These are phyloP conservation scores for Protonemura montana DNA, from an alignment of 2,888 invertebrate genomes.

Conservation along the genomic window DNA sequence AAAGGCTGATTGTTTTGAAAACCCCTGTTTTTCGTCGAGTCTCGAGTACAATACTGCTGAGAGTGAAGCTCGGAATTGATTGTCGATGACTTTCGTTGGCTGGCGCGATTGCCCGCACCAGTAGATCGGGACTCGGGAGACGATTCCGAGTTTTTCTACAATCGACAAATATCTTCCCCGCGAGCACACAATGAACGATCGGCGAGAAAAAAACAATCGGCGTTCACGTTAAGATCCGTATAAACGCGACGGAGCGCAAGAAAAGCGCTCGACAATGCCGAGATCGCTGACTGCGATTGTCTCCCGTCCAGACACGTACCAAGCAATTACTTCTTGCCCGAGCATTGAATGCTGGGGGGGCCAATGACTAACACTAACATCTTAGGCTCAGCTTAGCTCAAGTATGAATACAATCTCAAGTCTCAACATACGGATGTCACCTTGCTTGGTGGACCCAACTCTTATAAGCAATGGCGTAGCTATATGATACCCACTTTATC, in stretches of 20 bases:
- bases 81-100: constrained; percentile 19
- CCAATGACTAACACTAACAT: not conserved
- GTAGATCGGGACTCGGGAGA: not conserved
- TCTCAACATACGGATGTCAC: not conserved
- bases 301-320: not conserved
- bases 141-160: constrained; percentile 9
- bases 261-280: not conserved
- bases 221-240: not conserved
- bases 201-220: constrained; percentile 24
- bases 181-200: not conserved
- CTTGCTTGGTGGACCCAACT: not conserved
- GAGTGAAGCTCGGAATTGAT: constrained; percentile 13
- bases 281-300: not conserved
- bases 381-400: not conserved
- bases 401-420: not conserved
- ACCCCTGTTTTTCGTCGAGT: constrained; percentile 2
- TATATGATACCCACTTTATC: not conserved
- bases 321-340: not conserved
- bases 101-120: constrained; percentile 1
- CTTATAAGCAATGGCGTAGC: not conserved
- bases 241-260: not conserved
- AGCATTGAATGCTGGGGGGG: not conserved
- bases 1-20: not conserved
- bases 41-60: constrained; percentile 17
- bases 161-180: constrained; percentile 22